Evolutionary conservation across 1,140 invertebrate species (phyloP), one percentile per base, ranked within the genome.

Genomic region (Anoplolepis gracilipes): DNA sequence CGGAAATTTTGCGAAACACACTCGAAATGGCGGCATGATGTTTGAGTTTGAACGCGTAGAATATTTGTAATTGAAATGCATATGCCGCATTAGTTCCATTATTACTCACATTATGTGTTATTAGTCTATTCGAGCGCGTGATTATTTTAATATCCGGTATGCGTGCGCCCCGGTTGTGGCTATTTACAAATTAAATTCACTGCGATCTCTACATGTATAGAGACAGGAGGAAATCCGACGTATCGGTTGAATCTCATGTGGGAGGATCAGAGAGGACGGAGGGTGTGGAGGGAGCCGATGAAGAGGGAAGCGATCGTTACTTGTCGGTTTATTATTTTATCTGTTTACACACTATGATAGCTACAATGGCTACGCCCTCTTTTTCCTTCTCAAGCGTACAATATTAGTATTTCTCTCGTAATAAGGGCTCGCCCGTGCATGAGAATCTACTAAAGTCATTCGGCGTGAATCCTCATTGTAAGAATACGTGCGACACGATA

Each of bases 1-100:
- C 1, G 46, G n/a, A 81, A 57, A 70, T 67, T 79, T 57, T 57
- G n/a, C 36, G 39, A 49, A 28, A 39, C 49, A 6, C 28, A 30
- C 30, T 55, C 33, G 53, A 57, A 28, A 8, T 16, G 25, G 22
- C 22, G 25, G 7, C 28, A 11, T 36, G 62, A 39, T 28, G 49
- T 72, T 70, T 42, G 16, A 33, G 25, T 30, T 49, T 49, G 28
- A 28, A 19, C 33, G 25, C 65, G 36, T 4, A 46, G 64, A 81
- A 39, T 59, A 72, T 81, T 81, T 81, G 65, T 81, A 81, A 81
- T 81, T 81, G 78, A 81, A 81, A 81, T 81, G 78, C 78, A 81
- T 81, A 81, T 72, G 78, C 78, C 33, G 78, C 78, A 81, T 81
- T 81, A 81, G 65, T 81, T 70, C 36, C 77, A 70, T 81, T 81